Conservation (phyloP, 1,140 invertebrate genomes). For the Globodera ellingtonae region DNA sequence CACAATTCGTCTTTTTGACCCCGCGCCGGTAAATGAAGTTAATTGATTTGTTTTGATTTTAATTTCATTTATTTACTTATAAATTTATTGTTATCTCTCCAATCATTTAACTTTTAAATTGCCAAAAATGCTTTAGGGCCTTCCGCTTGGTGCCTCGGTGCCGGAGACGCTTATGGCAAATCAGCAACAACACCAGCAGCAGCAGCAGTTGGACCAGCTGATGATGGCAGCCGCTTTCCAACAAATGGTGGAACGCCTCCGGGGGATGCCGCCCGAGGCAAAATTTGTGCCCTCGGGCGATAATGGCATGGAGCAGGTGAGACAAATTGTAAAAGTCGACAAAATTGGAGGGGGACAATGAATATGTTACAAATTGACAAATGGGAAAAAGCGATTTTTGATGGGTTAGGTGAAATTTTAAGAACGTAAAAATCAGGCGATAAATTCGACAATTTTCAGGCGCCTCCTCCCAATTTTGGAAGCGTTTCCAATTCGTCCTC, state of each 20-base stretch:
- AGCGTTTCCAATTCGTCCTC: not conserved
- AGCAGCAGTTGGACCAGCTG: conserved; percentile 16
- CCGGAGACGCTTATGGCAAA: not conserved
- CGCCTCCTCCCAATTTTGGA: not conserved
- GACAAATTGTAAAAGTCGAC: not conserved
- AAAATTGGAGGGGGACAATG: not conserved
- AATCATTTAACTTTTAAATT: not conserved
- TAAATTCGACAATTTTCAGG: not conserved
- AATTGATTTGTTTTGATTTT: not conserved
- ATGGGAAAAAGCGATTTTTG: not conserved
- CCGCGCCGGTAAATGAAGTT: not conserved
- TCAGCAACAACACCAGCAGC: conserved; percentile 17
- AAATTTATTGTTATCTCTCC: too few species aligned
- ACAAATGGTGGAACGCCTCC: conserved; percentile 28
- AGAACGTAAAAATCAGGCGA: too few species aligned
- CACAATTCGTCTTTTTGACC: not conserved
- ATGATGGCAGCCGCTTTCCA: conserved; percentile 17
- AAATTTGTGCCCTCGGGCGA: not conserved
- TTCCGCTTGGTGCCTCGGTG: not conserved
- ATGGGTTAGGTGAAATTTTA: not conserved
- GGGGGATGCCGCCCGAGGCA: not conserved
- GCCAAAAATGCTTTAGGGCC: conserved; percentile 1
- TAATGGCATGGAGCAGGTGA: not conserved
- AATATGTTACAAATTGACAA: not conserved
- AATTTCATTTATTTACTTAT: too few species aligned